These are phyloP conservation scores for Amphibalanus amphitrite DNA, from an alignment of 1,140 invertebrate species.

Conservation along the genomic window DNA sequence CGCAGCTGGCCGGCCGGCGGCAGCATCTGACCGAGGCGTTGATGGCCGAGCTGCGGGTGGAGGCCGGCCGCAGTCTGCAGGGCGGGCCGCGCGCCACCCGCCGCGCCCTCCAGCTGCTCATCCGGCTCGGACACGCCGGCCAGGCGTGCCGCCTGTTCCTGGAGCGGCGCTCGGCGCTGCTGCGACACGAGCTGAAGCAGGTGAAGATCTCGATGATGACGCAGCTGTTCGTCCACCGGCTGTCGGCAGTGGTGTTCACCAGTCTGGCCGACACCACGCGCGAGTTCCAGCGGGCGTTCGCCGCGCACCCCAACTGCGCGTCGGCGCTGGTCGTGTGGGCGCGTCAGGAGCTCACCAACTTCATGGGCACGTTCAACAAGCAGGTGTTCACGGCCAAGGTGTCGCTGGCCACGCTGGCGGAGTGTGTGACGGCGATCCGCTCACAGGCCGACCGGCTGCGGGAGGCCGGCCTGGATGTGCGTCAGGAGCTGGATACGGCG, in stretches of 20 bases:
- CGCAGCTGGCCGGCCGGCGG: slow-evolving; percentile 13
- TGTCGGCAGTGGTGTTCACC: slow-evolving; percentile 71
- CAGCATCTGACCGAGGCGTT: slow-evolving; percentile 48
- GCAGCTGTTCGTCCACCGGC: slow-evolving; percentile 60
- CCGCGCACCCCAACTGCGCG: slow-evolving; percentile 47
- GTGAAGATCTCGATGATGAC: slow-evolving; percentile 77
- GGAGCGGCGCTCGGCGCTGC: slow-evolving; percentile 58
- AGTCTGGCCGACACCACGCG: slow-evolving; percentile 68
- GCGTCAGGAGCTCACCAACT: slow-evolving; percentile 60
- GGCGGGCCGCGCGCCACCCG: slow-evolving; percentile 78
- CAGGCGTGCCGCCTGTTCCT: slow-evolving; percentile 71
- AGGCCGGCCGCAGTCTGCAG: slow-evolving; percentile 71
- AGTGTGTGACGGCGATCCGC: slow-evolving; percentile 43
- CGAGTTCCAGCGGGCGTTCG: slow-evolving; percentile 69
- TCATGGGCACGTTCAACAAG: slow-evolving; percentile 63
- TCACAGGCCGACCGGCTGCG: slow-evolving; percentile 32
- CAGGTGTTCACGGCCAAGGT: slow-evolving; percentile 86
- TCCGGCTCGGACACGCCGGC: slow-evolving; percentile 53
- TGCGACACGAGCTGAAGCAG: slow-evolving; percentile 63
- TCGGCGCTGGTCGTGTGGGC: slow-evolving; percentile 84
- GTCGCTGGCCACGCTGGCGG: slow-evolving; percentile 57
- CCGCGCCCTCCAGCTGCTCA: slow-evolving; percentile 68
- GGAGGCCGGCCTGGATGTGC: slow-evolving; percentile 56
- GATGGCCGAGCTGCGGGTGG: slow-evolving; percentile 70
- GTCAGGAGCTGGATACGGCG: slow-evolving; percentile 57